phyloP scores from a whole-genome alignment of 64 coral and sea anemone genomes.

The Anthopleura sola region DNA sequence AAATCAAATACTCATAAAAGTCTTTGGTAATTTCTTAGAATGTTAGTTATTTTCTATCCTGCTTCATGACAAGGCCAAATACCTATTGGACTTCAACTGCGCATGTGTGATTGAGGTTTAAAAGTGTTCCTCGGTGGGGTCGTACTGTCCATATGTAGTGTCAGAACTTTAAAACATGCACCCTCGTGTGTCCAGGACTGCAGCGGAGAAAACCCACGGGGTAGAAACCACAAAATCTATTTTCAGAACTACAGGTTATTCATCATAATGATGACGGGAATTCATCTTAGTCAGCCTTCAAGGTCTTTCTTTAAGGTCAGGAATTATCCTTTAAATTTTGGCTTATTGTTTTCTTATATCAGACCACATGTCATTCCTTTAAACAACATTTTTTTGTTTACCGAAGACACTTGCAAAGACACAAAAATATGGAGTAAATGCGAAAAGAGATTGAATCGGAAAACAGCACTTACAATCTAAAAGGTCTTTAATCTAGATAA shows the following conservation, averaged over 20 bases:
- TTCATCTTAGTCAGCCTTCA: background rate
- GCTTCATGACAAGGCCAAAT: background rate
- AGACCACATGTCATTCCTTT: background rate
- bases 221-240: background rate
- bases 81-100: background rate
- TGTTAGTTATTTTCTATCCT: background rate
- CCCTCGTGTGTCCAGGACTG: too few relatives aligned
- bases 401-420: too few relatives aligned
- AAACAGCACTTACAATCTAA: too few relatives aligned
- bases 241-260: background rate
- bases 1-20: background rate
- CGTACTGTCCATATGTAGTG: too few relatives aligned
- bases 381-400: background rate
- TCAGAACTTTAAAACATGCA: too few relatives aligned
- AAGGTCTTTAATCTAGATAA: too few relatives aligned
- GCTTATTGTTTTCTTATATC: too few relatives aligned
- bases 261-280: background rate
- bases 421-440: too few relatives aligned
- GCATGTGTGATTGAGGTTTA: background rate
- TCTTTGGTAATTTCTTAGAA: background rate
- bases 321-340: too few relatives aligned
- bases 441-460: too few relatives aligned
- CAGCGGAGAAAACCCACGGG: background rate
- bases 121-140: background rate
- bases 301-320: too few relatives aligned